Evolutionary conservation across 2,113 vertebrate species (phyloP).

Genomic region (Nothocercus julius): DNA sequence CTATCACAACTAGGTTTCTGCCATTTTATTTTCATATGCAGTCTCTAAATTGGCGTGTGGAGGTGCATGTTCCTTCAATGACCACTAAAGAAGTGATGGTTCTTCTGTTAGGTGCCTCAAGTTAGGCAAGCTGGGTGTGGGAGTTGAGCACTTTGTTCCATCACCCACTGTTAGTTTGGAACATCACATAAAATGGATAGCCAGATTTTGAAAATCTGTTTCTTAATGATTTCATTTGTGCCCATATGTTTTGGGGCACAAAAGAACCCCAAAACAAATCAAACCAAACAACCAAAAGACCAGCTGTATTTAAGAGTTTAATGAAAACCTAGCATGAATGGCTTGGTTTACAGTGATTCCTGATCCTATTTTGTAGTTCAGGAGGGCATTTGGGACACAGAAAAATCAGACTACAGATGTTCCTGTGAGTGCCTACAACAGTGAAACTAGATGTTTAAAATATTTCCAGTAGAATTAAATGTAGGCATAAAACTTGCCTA

Average conservation of each 20-base stretch:
- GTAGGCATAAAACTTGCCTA: background rate
- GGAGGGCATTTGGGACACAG: background rate
- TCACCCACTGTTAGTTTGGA: background rate
- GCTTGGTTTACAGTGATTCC: background rate
- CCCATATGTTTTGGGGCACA: background rate
- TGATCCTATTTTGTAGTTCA: background rate
- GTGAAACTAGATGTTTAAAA: background rate
- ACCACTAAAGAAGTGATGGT: background rate
- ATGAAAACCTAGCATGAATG: background rate
- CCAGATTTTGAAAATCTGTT: background rate
- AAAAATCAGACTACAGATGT: background rate
- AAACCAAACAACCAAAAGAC: background rate
- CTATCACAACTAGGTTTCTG: background rate
- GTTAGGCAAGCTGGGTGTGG: background rate
- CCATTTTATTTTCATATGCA: background rate
- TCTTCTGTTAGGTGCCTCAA: rapidly evolving
- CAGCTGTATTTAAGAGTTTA: background rate
- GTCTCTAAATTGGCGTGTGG: background rate
- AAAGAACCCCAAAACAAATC: background rate
- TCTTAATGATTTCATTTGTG: background rate
- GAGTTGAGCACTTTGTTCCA: background rate
- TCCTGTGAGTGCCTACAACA: background rate
- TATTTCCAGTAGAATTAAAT: constrained; percentile 7
- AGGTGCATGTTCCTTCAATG: background rate
- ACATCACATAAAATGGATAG: rapidly evolving